Percentiles rank a stretch among this genome's conserved stretches.
Conservation (phyloP, 2,797 vertebrate species). For the Discoglossus pictus region DNA sequence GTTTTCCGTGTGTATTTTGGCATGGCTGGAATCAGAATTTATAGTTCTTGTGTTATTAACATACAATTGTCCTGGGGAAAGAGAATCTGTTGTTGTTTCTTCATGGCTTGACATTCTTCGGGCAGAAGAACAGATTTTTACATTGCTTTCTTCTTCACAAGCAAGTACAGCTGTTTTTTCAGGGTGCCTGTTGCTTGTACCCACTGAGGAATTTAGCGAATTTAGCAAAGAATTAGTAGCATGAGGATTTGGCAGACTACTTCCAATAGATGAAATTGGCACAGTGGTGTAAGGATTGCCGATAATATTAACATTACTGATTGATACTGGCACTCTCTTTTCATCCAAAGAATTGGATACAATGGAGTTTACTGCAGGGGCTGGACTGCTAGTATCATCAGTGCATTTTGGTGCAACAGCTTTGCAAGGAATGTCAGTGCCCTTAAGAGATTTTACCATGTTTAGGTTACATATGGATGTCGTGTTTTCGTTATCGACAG, state of each 20-base stretch:
- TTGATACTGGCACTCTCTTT: conserved; percentile 63
- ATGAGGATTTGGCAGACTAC: conserved; percentile 74
- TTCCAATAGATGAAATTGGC: conserved; percentile 70
- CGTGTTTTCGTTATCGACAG: conserved; percentile 70
- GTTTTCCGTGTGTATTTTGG: conserved; percentile 65
- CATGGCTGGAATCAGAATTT: conserved; percentile 62
- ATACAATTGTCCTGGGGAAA: conserved; percentile 66
- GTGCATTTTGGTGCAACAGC: conserved; percentile 74
- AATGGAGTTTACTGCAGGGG: conserved; percentile 57
- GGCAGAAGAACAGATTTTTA: conserved; percentile 59
- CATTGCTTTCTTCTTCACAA: conserved; percentile 62
- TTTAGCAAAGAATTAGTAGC: conserved; percentile 70
- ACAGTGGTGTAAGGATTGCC: conserved; percentile 67
- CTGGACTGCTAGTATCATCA: conserved; percentile 60
- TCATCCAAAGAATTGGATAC: conserved; percentile 61
- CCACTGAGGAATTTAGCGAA: conserved; percentile 68
- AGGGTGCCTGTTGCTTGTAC: conserved; percentile 64
- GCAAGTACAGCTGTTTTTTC: conserved; percentile 70
- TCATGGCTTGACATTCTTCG: conserved; percentile 65
- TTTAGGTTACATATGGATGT: conserved; percentile 70
- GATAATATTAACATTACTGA: conserved; percentile 58
- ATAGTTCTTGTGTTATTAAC: conserved; percentile 66
- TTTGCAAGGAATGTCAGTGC: conserved; percentile 69
- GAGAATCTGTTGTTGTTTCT: conserved; percentile 58
- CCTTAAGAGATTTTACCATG: conserved; percentile 72